Percentiles rank a stretch among this genome's conserved stretches.
These are phyloP conservation scores for Chaetodon trifasciatus DNA, from an alignment of 2,797 vertebrate species.

Conservation along the genomic window DNA sequence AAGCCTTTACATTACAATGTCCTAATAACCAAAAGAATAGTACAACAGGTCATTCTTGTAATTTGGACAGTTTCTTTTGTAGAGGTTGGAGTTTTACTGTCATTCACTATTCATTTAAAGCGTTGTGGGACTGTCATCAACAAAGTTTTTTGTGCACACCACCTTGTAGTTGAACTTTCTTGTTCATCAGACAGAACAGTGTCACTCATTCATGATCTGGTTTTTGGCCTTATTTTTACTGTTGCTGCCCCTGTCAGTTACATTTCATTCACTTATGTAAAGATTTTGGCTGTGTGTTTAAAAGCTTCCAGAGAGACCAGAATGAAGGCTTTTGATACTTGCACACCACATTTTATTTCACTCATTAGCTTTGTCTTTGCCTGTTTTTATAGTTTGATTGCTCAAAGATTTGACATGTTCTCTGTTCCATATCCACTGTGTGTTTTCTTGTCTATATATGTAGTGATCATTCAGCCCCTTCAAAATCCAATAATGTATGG, in stretches of 20 bases:
- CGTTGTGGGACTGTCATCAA: constrained; percentile 45
- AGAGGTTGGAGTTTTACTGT: constrained; percentile 44
- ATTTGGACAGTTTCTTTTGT: constrained; percentile 47
- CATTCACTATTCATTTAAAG: constrained; percentile 28
- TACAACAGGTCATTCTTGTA: constrained; percentile 20
- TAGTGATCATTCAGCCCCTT: constrained; percentile 32
- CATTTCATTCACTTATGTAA: constrained; percentile 46
- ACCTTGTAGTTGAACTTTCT: constrained; percentile 48
- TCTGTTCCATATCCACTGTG: constrained; percentile 28
- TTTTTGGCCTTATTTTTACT: constrained; percentile 29
- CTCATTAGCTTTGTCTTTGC: constrained; percentile 30
- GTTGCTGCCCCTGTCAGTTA: constrained; percentile 33
- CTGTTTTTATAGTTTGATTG: constrained; percentile 39
- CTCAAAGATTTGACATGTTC: constrained; percentile 23
- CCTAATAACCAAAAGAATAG: constrained; percentile 41
- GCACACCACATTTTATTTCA: constrained; percentile 53
- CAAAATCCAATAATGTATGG: constrained; percentile 43
- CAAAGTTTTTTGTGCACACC: constrained; percentile 44
- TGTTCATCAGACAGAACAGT: constrained; percentile 40
- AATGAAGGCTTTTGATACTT: constrained; percentile 56
- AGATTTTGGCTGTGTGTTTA: constrained; percentile 48
- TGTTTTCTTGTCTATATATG: constrained; percentile 26
- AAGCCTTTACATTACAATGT: constrained; percentile 52
- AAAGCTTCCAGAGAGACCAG: constrained; percentile 42
- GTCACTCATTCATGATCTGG: constrained; percentile 41